Percentiles rank a stretch among this genome's conserved stretches.
phyloP scores from a whole-genome alignment of 2,797 vertebrate genomes.

The Cryptoblepharus egeriae region DNA sequence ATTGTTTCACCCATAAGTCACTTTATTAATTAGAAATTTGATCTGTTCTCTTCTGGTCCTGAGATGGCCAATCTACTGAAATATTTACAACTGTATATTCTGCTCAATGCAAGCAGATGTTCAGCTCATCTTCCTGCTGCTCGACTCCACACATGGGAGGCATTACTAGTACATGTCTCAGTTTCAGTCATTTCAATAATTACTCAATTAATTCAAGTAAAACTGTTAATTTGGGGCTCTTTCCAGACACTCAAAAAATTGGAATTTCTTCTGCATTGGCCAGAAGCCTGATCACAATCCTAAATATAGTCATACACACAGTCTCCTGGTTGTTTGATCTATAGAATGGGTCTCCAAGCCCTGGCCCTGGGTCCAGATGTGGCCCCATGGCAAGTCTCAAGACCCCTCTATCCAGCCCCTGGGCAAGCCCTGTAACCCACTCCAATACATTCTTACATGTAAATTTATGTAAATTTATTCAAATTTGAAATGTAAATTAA shows the following conservation, averaged over 20 bases:
- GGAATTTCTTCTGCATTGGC: background rate
- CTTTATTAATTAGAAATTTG: background rate
- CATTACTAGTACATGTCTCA: constrained; percentile 60
- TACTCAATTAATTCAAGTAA: constrained; percentile 18
- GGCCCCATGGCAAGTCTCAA: no score
- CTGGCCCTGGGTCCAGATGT: no score
- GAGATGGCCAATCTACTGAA: background rate
- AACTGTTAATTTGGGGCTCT: constrained; percentile 32
- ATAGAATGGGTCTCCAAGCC: no score
- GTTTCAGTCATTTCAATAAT: constrained; percentile 8
- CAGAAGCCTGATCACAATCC: constrained; percentile 5
- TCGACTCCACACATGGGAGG: background rate
- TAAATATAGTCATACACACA: constrained; percentile 28
- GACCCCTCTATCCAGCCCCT: no score
- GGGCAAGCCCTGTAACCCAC: no score
- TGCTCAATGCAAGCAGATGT: constrained; percentile 11
- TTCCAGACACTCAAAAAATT: constrained; percentile 52
- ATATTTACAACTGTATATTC: background rate
- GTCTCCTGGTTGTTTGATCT: background rate
- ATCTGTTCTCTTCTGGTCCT: background rate
- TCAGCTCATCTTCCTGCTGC: background rate
- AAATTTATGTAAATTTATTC: no score
- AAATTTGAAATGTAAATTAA: no score
- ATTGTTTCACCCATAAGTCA: background rate
- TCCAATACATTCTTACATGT: no score